Percentiles rank a stretch among this genome's conserved stretches.
These are phyloP conservation scores for Nerophis ophidion DNA, from an alignment of 2,113 vertebrate genomes.

Conservation along the genomic window DNA sequence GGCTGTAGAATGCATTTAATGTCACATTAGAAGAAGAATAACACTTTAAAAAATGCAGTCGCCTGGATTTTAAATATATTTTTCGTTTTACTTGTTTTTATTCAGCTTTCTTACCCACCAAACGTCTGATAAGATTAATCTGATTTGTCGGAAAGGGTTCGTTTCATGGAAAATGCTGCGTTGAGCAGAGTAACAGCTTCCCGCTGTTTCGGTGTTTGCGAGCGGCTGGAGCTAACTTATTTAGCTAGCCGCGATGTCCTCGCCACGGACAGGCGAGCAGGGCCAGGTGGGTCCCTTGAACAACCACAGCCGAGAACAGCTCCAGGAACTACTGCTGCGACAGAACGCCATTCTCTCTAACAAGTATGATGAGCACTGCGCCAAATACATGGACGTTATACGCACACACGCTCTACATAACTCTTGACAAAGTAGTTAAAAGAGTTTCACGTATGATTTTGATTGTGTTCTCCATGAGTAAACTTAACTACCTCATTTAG, in stretches of 20 bases:
- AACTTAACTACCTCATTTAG: too few relatives aligned
- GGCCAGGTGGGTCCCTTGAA: conserved; percentile 65
- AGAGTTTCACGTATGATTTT: too few relatives aligned
- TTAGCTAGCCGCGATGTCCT: conserved; percentile 56
- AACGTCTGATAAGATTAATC: too few relatives aligned
- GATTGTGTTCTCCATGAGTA: too few relatives aligned
- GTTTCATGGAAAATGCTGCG: not conserved
- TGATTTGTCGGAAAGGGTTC: not conserved
- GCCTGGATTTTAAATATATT: conserved; percentile 3
- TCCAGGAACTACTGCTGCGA: conserved; percentile 78
- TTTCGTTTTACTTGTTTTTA: not conserved
- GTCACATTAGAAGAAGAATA: conserved; percentile 23
- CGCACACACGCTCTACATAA: not conserved
- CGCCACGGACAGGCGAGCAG: conserved; percentile 59
- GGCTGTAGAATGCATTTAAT: conserved; percentile 14
- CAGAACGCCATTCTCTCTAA: conserved; percentile 83
- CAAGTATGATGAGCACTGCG: conserved; percentile 64
- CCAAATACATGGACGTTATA: not conserved
- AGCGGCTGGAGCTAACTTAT: conserved; percentile 24
- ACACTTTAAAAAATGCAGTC: conserved; percentile 25
- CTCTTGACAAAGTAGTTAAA: too few relatives aligned
- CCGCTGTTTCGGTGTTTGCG: conserved; percentile 5
- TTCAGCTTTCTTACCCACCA: too few relatives aligned
- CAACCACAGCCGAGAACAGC: conserved; percentile 72
- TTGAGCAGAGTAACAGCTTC: not conserved